These are phyloP conservation scores for Willisornis vidua DNA, from an alignment of 2,113 vertebrate genomes.

Conservation along the genomic window DNA sequence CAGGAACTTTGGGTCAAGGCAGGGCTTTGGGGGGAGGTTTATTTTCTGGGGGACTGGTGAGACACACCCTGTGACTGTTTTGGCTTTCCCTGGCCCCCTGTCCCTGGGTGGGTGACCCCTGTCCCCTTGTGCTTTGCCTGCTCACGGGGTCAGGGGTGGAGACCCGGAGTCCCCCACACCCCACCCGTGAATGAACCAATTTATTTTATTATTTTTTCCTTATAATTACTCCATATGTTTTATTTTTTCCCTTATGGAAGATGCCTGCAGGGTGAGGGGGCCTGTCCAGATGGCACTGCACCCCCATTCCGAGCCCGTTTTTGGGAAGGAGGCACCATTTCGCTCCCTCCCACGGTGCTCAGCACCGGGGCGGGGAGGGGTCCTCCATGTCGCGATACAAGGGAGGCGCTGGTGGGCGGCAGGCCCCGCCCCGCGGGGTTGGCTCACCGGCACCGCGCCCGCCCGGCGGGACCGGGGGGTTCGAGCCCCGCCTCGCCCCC, in stretches of 20 bases:
- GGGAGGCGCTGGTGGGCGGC: no score
- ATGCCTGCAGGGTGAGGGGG: neutral
- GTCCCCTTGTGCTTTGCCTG: neutral
- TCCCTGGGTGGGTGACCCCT: neutral
- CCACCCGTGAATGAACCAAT: neutral
- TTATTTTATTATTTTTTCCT: conserved; percentile 4
- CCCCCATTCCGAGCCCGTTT: neutral
- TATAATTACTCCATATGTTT: neutral
- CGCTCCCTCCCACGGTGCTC: rapidly evolving
- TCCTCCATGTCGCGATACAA: neutral
- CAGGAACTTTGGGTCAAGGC: neutral
- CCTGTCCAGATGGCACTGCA: neutral
- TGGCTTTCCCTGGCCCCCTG: neutral
- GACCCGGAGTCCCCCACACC: neutral
- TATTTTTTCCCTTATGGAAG: neutral
- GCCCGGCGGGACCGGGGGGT: no score
- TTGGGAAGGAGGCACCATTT: no score
- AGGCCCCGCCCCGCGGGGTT: neutral
- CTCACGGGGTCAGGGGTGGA: neutral
- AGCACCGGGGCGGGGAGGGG: no score
- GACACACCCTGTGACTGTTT: neutral
- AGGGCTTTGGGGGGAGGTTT: neutral
- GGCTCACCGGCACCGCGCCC: no score
- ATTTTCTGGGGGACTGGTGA: neutral
- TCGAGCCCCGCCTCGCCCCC: no score